Percentiles rank a stretch among this genome's conserved stretches.
Evolutionary conservation across 2,797 vertebrate species (phyloP).

Genomic region (Parotocinclus haroldoi): DNA sequence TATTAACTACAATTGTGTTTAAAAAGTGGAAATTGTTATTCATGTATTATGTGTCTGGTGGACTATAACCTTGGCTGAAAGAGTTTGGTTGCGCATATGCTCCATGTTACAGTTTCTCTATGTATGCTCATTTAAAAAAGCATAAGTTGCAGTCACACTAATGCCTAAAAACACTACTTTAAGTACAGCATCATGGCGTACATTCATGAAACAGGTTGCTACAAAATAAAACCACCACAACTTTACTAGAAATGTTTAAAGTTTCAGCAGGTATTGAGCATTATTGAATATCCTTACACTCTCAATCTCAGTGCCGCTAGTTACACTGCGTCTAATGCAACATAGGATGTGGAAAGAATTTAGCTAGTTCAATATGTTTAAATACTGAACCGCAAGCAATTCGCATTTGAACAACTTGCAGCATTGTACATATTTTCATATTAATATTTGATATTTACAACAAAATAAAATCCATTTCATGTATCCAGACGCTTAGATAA

Average conservation of each 20-base stretch:
- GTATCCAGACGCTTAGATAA: background rate
- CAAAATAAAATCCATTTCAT: too few species aligned
- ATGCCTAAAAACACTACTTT: background rate
- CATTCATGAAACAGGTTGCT: background rate
- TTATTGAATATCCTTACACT: background rate
- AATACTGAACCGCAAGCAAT: too few species aligned
- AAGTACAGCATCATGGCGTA: background rate
- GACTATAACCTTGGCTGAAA: slow-evolving; percentile 52
- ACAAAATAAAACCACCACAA: background rate
- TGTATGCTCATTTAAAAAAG: background rate
- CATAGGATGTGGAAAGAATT: background rate
- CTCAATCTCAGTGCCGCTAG: too few species aligned
- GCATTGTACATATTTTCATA: too few species aligned
- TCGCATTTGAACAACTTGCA: too few species aligned
- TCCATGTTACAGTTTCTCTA: slow-evolving; percentile 43
- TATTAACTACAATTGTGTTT: background rate
- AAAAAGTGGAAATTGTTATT: background rate
- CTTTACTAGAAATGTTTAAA: background rate
- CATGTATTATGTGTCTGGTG: slow-evolving; percentile 50
- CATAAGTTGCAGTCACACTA: background rate
- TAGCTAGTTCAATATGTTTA: background rate
- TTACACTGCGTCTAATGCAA: too few species aligned
- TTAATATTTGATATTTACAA: too few species aligned
- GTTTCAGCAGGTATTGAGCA: background rate
- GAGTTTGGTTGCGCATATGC: slow-evolving; percentile 65